These are phyloP conservation scores for Aproaerema taeniolella DNA, from an alignment of 2,888 invertebrate genomes.

Conservation along the genomic window DNA sequence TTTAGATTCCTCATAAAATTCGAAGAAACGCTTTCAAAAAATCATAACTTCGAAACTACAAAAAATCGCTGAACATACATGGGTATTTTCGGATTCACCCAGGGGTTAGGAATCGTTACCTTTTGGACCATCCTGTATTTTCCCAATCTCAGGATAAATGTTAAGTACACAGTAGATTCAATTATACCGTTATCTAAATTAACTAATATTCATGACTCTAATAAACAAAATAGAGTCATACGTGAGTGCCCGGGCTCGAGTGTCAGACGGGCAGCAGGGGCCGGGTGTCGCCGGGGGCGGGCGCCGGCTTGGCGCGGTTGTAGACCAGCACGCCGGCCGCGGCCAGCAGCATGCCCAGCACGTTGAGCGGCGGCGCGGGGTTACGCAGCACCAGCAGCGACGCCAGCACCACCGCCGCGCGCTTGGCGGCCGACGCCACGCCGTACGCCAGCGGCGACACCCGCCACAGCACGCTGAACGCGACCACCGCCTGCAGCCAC, in stretches of 20 bases:
- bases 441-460: constrained; percentile 97
- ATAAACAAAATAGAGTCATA: no score
- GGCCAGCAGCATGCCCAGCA: constrained; percentile 94
- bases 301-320: constrained; percentile 73
- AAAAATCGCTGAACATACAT: no score
- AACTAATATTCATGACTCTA: no score
- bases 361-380: constrained; percentile 91
- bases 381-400: constrained; percentile 93
- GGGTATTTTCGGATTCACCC: no score
- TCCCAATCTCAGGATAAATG: no score
- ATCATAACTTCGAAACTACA: no score
- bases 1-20: no score
- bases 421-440: constrained; percentile 96
- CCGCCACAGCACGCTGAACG: constrained; percentile 93
- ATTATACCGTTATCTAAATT: no score
- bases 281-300: constrained; percentile 21
- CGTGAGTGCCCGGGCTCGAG: neutral
- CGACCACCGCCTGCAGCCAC: constrained; percentile 96
- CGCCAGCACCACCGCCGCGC: constrained; percentile 93
- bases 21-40: no score
- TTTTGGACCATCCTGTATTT: no score
- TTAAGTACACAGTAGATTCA: no score
- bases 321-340: constrained; percentile 93
- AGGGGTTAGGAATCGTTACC: no score
- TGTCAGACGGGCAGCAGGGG: constrained; percentile 18